Evolutionary conservation across 2,888 invertebrate species (phyloP), one percentile per base, ranked within the genome.

Genomic region (Morpho helenor): DNA sequence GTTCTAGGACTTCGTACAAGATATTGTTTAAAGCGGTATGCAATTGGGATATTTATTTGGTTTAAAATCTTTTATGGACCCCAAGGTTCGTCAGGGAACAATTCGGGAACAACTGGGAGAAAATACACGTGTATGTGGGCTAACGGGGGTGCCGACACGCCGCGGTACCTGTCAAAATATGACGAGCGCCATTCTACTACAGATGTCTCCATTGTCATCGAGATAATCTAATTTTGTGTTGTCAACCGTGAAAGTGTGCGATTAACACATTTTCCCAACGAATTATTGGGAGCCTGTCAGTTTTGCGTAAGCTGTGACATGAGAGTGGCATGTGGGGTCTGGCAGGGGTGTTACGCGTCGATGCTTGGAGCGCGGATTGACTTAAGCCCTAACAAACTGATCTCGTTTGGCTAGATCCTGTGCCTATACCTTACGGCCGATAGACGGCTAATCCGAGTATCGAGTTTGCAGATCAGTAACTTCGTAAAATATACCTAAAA

Each of bases 221-320:
- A 43, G 66, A 80, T 88, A 88, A 89, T 89, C 89, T 89, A 87
- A 90, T 89, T 87, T 77, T 71, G 76, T 78, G 77, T 81, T 79
- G 84, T 74, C 75, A 73, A 84, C 82, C 89, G 86, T 89, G 83
- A 87, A 88, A 88, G 86, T 88, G 86, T 70, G 78, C 84, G 86
- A 89, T 89, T 89, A 89, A 89, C 89, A 90, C 89, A 87, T 89
- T 88, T 84, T 87, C 85, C 84, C 85, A 78, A 83, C 84, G 87
- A 85, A 87, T 86, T 86, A 87, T 87, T 88, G 82, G 85, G 79
- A 85, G 83, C 80, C 82, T 88, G 89, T 88, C 89, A 87, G 77
- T 80, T 76, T 89, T 89, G 87, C 89, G 87, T 90, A 90, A 90
- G 84, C 89, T 83, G 76, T 89, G 89, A 89, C 89, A 89, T 84